Base-by-base conservation (phyloP, 37 sponge, comb jelly and placozoan species). In the Mnemiopsis leidyi region DNA sequence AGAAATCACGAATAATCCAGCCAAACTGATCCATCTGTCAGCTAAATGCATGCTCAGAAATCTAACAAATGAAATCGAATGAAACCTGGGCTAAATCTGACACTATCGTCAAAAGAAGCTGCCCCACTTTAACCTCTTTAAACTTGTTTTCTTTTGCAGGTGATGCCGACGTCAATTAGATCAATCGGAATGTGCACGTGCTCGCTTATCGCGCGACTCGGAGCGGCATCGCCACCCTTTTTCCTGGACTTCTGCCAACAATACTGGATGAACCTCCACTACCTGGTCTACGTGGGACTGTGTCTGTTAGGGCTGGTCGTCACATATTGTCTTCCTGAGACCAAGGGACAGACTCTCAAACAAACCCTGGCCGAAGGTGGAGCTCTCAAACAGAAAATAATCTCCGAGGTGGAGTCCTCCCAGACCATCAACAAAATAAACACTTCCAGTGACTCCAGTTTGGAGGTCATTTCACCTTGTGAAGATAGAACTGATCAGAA, bases 181-280 rank as follows among this genome's bases (percentile, higher is more conserved):
- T 85, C 90, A 24, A 85, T 85, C 23, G 90, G 90, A 38, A 85
- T 85, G 90, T 40, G 90, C 90, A 85, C 90, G 61, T 85, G 90
- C 61, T 33, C 36, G 0, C 40, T 85, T 23, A 37, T 40, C n/a
- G 90, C 90, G 61, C 90, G 90, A 61, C 61, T 85, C 90, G 90
- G 90, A 0, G 90, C 90, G 25, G 90, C 90, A n/a, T 38, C 90
- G 26, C 90, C 90, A 13, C 61, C 90, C 90, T 85, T 85, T 29
- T 40, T 85, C 61, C 24, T 85, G 29, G 40, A 38, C 61, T 28
- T 40, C 25, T 40, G 61, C 36, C 40, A 23, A 29, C 35, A 21
- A 1, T 35, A 36, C 25, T 32, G 16, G 20, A 35, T 29, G 48
- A 85, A 85, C 90, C 61, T 85, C 25, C 90, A 85, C 90, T 85